A percentile compares a stretch with the other conserved stretches of the same genome.
Conservation (phyloP, 2,797 vertebrate genomes). For the Gouania willdenowi region DNA sequence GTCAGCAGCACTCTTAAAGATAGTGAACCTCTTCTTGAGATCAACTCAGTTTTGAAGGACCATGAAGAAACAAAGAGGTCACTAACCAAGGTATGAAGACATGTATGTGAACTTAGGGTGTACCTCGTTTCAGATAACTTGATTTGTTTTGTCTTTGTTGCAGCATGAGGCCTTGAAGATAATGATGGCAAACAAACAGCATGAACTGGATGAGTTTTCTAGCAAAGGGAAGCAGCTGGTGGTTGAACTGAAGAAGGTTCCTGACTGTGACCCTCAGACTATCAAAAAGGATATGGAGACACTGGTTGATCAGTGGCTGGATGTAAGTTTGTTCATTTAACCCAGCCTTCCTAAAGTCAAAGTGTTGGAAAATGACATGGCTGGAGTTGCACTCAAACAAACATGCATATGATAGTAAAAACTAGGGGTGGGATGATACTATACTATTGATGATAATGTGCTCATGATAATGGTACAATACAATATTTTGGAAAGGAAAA, state of each 20-base stretch:
- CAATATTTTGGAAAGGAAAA: too few species aligned
- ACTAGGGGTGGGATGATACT: too few species aligned
- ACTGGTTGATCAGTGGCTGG: conserved; percentile 91
- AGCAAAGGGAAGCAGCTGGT: conserved; percentile 88
- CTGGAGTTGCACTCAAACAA: too few species aligned
- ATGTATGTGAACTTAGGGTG: too few species aligned
- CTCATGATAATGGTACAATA: too few species aligned
- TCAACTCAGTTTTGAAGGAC: conserved; percentile 82
- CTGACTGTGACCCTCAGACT: conserved; percentile 74
- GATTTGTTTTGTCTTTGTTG: conserved; percentile 2
- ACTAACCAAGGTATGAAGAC: conserved; percentile 82
- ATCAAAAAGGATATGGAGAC: conserved; percentile 86
- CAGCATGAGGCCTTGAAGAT: conserved; percentile 88
- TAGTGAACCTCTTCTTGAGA: conserved; percentile 74
- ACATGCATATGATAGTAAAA: neutral
- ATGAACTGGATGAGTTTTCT: conserved; percentile 85
- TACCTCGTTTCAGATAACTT: neutral
- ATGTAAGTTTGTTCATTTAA: conserved; percentile 89
- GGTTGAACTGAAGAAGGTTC: conserved; percentile 86
- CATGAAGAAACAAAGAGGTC: conserved; percentile 84
- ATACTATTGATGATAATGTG: too few species aligned
- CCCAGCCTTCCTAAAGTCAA: too few species aligned
- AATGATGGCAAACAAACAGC: conserved; percentile 82
- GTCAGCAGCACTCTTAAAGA: conserved; percentile 79
- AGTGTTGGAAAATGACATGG: too few species aligned